phyloP scores from a whole-genome alignment of 2,888 invertebrate species.

The Amphimallon solstitiale region DNA sequence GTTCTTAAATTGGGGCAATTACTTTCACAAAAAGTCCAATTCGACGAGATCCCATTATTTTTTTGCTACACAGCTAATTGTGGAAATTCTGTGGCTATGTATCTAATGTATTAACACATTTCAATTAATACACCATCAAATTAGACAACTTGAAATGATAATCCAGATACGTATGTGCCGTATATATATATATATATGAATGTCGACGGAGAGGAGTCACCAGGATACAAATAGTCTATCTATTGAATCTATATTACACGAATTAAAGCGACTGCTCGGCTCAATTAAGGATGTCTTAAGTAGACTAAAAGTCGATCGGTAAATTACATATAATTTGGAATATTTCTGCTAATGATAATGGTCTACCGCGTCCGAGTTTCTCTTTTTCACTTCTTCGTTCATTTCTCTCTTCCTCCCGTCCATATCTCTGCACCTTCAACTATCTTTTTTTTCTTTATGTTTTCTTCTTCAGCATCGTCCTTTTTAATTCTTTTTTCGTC shows the following conservation, averaged over 20 bases:
- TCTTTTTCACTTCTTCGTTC: background rate
- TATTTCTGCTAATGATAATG: conserved; percentile 37
- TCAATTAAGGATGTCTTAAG: conserved; percentile 26
- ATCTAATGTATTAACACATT: background rate
- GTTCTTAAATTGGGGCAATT: background rate
- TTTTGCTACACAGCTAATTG: too few relatives aligned
- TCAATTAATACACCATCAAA: background rate
- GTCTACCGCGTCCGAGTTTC: conserved; percentile 1
- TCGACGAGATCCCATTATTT: too few relatives aligned
- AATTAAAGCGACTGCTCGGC: conserved; percentile 16
- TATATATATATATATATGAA: background rate
- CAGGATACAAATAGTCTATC: conserved; percentile 17
- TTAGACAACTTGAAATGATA: background rate
- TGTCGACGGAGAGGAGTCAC: background rate
- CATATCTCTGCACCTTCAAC: background rate
- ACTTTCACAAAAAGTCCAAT: too few relatives aligned
- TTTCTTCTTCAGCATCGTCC: background rate
- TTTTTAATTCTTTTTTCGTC: conserved; percentile 11
- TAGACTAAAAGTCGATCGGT: conserved; percentile 19
- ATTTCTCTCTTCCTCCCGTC: conserved; percentile 2
- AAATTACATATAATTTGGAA: conserved; percentile 34
- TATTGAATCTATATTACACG: conserved; percentile 21
- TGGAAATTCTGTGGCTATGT: too few relatives aligned
- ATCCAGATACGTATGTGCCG: background rate
- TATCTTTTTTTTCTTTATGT: conserved; percentile 4